Percentiles rank a stretch among this genome's conserved stretches.
phyloP scores from a whole-genome alignment of 2,113 vertebrate species.

The Emydocephalus ijimae region DNA sequence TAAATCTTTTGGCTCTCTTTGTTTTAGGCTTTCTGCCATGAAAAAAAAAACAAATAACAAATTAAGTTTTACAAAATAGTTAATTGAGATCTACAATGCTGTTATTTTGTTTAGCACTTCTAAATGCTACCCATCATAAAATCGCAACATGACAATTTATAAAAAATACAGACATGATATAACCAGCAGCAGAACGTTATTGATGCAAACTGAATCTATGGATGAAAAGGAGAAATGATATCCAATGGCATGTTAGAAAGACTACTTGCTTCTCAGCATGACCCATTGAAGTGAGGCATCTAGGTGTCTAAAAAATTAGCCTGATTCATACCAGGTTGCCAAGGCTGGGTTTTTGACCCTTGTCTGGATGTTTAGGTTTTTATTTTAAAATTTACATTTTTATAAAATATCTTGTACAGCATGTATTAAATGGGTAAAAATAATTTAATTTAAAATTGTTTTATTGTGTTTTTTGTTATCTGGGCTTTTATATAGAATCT shows the following conservation, averaged over 20 bases:
- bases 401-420: not conserved
- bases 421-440: not conserved
- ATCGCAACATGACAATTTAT: not conserved
- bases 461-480: too few species aligned
- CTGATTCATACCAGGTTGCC: not conserved
- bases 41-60: not conserved
- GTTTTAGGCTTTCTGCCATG: slow-evolving; percentile 88
- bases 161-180: not conserved
- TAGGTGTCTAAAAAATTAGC: not conserved
- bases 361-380: not conserved
- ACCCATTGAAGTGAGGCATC: not conserved
- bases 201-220: not conserved
- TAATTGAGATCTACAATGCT: not conserved
- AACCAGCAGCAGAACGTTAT: not conserved
- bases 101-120: not conserved
- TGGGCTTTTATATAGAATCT: too few species aligned
- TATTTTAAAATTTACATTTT: not conserved
- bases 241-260: not conserved
- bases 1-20: slow-evolving; percentile 88
- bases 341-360: not conserved
- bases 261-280: not conserved
- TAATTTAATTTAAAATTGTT: too few species aligned
- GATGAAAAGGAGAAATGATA: not conserved
- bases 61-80: slow-evolving; percentile 22
- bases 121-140: not conserved